phyloP scores from a whole-genome alignment of 2,113 vertebrate species.

The Vidua chalybeata region DNA sequence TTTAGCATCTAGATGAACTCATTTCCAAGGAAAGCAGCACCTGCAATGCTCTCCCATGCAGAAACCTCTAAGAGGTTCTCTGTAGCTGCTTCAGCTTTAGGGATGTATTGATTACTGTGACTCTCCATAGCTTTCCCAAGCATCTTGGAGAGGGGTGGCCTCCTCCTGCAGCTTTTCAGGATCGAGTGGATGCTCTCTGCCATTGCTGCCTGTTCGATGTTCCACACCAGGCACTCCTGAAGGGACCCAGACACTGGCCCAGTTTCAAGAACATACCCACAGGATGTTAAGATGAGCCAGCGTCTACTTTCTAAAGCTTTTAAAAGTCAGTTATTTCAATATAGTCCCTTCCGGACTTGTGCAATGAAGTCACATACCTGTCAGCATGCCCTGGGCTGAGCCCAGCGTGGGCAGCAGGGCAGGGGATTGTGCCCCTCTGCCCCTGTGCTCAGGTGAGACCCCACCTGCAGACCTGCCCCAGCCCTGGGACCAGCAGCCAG shows the following conservation, averaged over 20 bases:
- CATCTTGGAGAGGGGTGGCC: not conserved
- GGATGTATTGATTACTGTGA: not conserved
- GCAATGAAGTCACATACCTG: not conserved
- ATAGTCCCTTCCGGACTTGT: not conserved
- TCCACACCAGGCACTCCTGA: not conserved
- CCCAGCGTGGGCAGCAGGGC: not conserved
- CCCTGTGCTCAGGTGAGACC: not conserved
- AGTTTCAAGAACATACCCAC: not conserved
- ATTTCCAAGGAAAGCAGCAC: conserved; percentile 21
- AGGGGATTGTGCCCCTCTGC: not conserved
- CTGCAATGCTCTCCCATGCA: not conserved
- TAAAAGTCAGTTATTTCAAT: not conserved
- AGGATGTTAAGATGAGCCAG: not conserved
- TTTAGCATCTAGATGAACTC: conserved; percentile 43
- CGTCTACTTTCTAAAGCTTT: not conserved
- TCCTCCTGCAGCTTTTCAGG: not conserved
- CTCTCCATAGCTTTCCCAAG: not conserved
- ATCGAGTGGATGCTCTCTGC: not conserved
- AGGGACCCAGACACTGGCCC: not conserved
- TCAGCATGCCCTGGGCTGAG: not conserved
- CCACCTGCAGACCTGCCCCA: not conserved
- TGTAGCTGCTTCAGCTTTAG: not conserved
- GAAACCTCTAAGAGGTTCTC: not conserved
- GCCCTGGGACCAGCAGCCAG: not conserved
- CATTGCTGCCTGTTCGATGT: not conserved